Conservation (phyloP, 1,140 invertebrate genomes). For the Neoseiulus cucumeris region DNA sequence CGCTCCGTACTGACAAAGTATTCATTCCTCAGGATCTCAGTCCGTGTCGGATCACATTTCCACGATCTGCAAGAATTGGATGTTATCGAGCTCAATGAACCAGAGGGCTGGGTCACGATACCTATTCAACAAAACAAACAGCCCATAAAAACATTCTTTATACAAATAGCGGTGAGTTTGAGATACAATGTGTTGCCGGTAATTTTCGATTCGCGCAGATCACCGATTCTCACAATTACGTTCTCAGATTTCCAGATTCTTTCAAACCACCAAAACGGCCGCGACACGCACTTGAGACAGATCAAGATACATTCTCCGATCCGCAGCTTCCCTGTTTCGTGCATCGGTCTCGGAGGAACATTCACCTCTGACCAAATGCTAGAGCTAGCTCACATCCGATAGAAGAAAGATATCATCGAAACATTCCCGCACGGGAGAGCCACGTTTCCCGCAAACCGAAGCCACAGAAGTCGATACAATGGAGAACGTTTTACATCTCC, state of each 20-base stretch:
- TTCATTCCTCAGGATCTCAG: constrained; percentile 49
- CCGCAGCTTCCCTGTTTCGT: constrained; percentile 47
- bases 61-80: constrained; percentile 95
- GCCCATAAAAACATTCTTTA: constrained; percentile 81
- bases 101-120: constrained; percentile 83
- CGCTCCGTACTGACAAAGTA: not conserved
- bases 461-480: too few relatives aligned
- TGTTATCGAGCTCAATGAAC: constrained; percentile 79
- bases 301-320: constrained; percentile 87
- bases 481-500: too few relatives aligned
- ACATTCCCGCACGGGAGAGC: not conserved
- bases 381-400: not conserved
- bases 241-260: constrained; percentile 30
- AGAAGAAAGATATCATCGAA: not conserved
- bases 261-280: constrained; percentile 93
- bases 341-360: constrained; percentile 23
- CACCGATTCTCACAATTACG: constrained; percentile 19
- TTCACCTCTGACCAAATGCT: not conserved
- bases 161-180: constrained; percentile 67
- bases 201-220: not conserved
- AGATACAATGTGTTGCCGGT: constrained; percentile 18
- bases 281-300: constrained; percentile 92
- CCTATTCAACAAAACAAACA: constrained; percentile 65
- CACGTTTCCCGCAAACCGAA: too few relatives aligned
- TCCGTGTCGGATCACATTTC: constrained; percentile 82